Conservation (phyloP, 2,888 invertebrate species). For the Rhingia campestris region DNA sequence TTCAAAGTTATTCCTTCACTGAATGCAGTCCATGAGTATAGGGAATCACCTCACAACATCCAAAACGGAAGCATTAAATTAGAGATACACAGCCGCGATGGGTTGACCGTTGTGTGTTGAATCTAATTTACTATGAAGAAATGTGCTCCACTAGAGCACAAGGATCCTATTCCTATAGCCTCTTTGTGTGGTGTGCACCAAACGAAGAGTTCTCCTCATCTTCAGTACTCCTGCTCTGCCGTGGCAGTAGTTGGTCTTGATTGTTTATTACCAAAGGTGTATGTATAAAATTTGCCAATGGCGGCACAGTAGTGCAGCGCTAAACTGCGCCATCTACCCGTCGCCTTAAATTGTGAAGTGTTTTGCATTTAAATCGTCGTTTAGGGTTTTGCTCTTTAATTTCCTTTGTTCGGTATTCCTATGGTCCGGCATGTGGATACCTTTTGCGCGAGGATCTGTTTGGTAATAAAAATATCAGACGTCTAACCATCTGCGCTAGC, state of each 20-base stretch:
- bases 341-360: constrained; percentile 72
- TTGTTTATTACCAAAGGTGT: constrained; percentile 67
- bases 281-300: constrained; percentile 73
- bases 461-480: constrained; percentile 70
- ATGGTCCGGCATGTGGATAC: constrained; percentile 15
- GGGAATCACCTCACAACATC: constrained; percentile 46
- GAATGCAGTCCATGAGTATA: constrained; percentile 9
- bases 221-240: neutral
- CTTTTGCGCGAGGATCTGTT: constrained; percentile 40
- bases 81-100: constrained; percentile 65
- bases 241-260: constrained; percentile 40
- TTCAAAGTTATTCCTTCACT: constrained; percentile 13
- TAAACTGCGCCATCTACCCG: neutral
- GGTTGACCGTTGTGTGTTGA: constrained; percentile 71
- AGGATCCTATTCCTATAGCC: neutral
- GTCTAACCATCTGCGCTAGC: constrained; percentile 22
- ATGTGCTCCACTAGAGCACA: constrained; percentile 33
- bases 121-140: constrained; percentile 69
- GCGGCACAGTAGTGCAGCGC: constrained; percentile 44
- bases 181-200: neutral
- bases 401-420: constrained; percentile 65
- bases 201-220: constrained; percentile 31
- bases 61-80: constrained; percentile 73
- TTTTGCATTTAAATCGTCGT: constrained; percentile 74
- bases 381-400: constrained; percentile 71